A percentile compares a stretch with the other conserved stretches of the same genome.
These are phyloP conservation scores for Leucoma salicis DNA, from an alignment of 2,888 invertebrate genomes.

Conservation along the genomic window DNA sequence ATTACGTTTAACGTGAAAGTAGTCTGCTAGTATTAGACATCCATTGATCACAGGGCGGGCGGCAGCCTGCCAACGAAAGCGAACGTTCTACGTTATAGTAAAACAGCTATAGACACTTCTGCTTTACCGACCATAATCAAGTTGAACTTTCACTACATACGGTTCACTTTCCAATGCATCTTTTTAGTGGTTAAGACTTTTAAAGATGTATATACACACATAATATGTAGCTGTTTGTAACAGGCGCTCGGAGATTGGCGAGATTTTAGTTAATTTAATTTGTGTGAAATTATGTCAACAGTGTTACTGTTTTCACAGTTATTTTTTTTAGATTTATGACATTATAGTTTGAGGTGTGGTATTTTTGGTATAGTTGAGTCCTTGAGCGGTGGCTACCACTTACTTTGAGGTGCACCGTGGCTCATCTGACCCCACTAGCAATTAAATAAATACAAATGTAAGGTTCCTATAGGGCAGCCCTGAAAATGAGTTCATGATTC, in stretches of 20 bases:
- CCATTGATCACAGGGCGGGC: constrained; percentile 68
- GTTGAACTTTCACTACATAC: constrained; percentile 15
- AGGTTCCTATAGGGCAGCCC: too few species aligned
- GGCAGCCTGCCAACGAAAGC: constrained; percentile 68
- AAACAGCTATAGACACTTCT: constrained; percentile 9
- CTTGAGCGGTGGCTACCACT: too few species aligned
- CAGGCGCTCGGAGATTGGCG: constrained; percentile 42
- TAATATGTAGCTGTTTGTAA: constrained; percentile 42
- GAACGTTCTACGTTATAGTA: constrained; percentile 48
- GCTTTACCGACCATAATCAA: constrained; percentile 18
- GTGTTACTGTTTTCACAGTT: not conserved
- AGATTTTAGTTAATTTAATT: constrained; percentile 38
- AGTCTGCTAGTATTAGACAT: constrained; percentile 62
- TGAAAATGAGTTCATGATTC: too few species aligned
- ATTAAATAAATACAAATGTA: too few species aligned
- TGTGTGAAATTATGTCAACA: constrained; percentile 5
- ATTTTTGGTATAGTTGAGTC: too few species aligned
- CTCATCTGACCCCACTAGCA: too few species aligned
- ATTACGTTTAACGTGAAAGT: constrained; percentile 63
- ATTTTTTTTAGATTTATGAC: too few species aligned
- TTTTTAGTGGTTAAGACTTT: constrained; percentile 8
- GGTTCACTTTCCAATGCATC: constrained; percentile 11
- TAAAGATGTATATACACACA: constrained; percentile 29
- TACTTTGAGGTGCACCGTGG: too few species aligned
- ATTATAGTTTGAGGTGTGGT: too few species aligned